These are phyloP conservation scores for Cataglyphis cursor DNA, from an alignment of 2,888 invertebrate species.

Conservation along the genomic window DNA sequence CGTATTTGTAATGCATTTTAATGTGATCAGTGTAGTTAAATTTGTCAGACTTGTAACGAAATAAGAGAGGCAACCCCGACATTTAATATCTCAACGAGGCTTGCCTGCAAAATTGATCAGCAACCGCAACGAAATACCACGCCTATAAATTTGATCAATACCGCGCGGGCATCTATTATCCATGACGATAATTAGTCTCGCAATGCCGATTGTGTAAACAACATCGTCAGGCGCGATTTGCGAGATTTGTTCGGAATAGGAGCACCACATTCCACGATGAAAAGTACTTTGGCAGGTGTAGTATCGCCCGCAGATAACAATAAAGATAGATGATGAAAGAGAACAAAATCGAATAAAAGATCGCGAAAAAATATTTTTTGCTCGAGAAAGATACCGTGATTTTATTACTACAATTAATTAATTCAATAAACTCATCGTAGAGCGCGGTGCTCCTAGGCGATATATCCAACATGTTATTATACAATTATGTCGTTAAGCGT, in stretches of 20 bases:
- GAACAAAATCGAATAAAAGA: not conserved
- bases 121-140: constrained; percentile 57
- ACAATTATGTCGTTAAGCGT: constrained; percentile 79
- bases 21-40: not conserved
- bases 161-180: constrained; percentile 70
- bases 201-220: constrained; percentile 47
- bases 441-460: constrained; percentile 60
- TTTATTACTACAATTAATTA: constrained; percentile 6
- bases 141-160: constrained; percentile 70
- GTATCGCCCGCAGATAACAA: not conserved
- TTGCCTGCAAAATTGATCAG: constrained; percentile 43
- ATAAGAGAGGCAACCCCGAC: constrained; percentile 56
- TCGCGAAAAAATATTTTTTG: not conserved
- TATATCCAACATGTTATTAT: constrained; percentile 74
- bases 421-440: not conserved
- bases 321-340: not conserved
- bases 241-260: constrained; percentile 20
- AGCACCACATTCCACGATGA: not conserved
- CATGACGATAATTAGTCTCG: constrained; percentile 58
- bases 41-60: not conserved
- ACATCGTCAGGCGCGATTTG: constrained; percentile 20
- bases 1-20: constrained; percentile 15
- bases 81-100: constrained; percentile 42
- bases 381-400: not conserved
- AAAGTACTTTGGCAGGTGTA: constrained; percentile 34